A percentile compares a stretch with the other conserved stretches of the same genome.
phyloP scores from a whole-genome alignment of 2,888 invertebrate genomes.

The Amphipyra tragopoginis region DNA sequence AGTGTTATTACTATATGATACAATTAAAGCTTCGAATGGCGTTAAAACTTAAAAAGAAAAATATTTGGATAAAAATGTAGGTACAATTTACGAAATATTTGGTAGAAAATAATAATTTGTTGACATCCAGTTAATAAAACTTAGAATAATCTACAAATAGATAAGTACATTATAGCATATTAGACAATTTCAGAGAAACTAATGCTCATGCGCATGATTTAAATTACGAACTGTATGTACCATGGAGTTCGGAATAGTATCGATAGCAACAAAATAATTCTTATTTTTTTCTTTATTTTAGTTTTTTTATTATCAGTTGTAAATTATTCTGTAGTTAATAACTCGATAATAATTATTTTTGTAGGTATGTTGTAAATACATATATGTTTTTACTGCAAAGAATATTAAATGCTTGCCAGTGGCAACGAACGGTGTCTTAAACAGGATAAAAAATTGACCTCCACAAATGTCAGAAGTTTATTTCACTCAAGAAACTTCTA shows the following conservation, averaged over 20 bases:
- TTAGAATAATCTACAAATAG: no score
- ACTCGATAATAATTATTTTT: no score
- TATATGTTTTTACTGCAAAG: not conserved
- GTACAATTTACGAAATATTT: slow-evolving; percentile 10
- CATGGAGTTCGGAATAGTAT: no score
- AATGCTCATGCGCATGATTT: no score
- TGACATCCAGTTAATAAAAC: not conserved
- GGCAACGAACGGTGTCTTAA: slow-evolving; percentile 2
- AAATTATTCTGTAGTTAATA: no score
- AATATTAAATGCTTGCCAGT: not conserved
- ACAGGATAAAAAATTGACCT: not conserved
- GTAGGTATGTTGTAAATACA: no score
- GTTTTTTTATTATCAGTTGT: no score
- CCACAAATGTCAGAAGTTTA: slow-evolving; percentile 2
- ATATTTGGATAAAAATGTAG: slow-evolving; percentile 32
- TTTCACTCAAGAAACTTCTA: slow-evolving; percentile 7
- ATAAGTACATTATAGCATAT: no score
- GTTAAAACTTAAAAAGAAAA: slow-evolving; percentile 33
- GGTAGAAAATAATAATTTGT: not conserved
- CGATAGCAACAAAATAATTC: no score
- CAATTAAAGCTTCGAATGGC: slow-evolving; percentile 51
- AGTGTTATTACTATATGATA: slow-evolving; percentile 16
- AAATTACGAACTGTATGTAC: no score
- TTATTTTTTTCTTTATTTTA: no score
- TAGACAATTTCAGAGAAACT: no score